A percentile compares a stretch with the other conserved stretches of the same genome.
Conservation (phyloP, 2,797 vertebrate species). For the Micromesistius poutassou region DNA sequence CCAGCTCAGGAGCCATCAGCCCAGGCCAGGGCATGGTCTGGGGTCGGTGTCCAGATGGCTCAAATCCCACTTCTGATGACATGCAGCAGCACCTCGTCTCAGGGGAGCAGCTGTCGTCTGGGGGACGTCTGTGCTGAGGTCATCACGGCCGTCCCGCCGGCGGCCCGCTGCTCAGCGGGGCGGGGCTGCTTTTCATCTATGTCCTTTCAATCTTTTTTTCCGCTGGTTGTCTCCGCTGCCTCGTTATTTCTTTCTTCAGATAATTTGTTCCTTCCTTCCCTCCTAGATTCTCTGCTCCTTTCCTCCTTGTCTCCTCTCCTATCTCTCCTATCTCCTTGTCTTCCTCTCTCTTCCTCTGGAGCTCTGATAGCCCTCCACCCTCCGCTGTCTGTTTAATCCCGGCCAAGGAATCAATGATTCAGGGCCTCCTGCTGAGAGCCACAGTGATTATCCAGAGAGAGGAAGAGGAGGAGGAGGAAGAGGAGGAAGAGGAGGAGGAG, state of each 20-base stretch:
- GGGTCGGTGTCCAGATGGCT: too few species aligned
- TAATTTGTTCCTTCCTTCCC: neutral
- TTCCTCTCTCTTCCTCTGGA: neutral
- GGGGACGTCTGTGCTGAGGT: too few species aligned
- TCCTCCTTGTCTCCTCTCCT: neutral
- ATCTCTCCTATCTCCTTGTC: neutral
- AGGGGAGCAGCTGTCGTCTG: too few species aligned
- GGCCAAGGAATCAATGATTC: conserved; percentile 29
- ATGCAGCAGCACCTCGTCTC: too few species aligned
- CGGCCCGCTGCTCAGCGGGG: too few species aligned
- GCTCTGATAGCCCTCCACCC: neutral
- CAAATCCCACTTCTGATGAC: too few species aligned
- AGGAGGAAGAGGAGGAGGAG: neutral
- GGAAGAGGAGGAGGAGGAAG: neutral
- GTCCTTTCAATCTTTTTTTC: neutral
- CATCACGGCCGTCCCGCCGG: too few species aligned
- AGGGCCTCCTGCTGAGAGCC: conserved; percentile 16
- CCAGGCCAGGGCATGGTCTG: too few species aligned
- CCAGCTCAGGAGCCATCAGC: too few species aligned
- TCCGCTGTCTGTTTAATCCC: conserved; percentile 15
- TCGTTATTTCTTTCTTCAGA: neutral
- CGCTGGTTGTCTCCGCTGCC: neutral
- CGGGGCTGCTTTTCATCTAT: too few species aligned
- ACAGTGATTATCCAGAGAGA: conserved; percentile 23
- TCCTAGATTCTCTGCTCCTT: neutral